Evolutionary conservation across 2,797 vertebrate genomes (phyloP).

Genomic region (Odontamblyopus lacepedii): DNA sequence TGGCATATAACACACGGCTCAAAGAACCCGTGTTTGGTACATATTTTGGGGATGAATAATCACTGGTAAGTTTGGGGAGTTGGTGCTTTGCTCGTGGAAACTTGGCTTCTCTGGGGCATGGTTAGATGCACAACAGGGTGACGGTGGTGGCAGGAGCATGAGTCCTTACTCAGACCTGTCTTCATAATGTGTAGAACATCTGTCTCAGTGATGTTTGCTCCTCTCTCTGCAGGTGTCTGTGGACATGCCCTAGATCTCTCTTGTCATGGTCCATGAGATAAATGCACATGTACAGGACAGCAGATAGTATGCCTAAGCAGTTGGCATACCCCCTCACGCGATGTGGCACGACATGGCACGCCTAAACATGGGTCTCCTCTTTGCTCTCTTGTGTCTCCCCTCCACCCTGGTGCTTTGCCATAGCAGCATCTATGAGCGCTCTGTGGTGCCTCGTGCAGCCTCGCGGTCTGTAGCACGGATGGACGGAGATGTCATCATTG

Average conservation of each 20-base stretch:
- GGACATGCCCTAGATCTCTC: conserved; percentile 52
- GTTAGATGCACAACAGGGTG: conserved; percentile 34
- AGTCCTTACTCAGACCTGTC: conserved; percentile 39
- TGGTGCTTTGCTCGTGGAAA: conserved; percentile 51
- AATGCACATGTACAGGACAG: conserved; percentile 60
- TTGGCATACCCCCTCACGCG: conserved; percentile 60
- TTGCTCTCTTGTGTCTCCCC: conserved; percentile 79
- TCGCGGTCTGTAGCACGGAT: conserved; percentile 92
- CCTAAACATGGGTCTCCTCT: conserved; percentile 84
- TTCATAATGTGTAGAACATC: conserved; percentile 25
- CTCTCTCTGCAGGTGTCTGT: conserved; percentile 52
- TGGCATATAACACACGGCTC: neutral
- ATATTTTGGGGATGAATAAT: neutral
- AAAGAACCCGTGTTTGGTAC: too few relatives aligned
- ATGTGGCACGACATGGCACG: conserved; percentile 78
- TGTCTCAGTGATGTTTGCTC: conserved; percentile 38
- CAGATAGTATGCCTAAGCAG: conserved; percentile 68
- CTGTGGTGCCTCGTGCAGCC: conserved; percentile 78
- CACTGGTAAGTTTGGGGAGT: conserved; percentile 5
- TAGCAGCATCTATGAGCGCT: conserved; percentile 73
- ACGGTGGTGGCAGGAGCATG: conserved; percentile 44
- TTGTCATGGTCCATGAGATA: conserved; percentile 61
- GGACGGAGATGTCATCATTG: conserved; percentile 98
- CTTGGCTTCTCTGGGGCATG: conserved; percentile 17
- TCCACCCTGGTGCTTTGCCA: conserved; percentile 78